A percentile compares a stretch with the other conserved stretches of the same genome.
Evolutionary conservation across 2,888 invertebrate genomes (phyloP).

Genomic region (Branchellion lobata): DNA sequence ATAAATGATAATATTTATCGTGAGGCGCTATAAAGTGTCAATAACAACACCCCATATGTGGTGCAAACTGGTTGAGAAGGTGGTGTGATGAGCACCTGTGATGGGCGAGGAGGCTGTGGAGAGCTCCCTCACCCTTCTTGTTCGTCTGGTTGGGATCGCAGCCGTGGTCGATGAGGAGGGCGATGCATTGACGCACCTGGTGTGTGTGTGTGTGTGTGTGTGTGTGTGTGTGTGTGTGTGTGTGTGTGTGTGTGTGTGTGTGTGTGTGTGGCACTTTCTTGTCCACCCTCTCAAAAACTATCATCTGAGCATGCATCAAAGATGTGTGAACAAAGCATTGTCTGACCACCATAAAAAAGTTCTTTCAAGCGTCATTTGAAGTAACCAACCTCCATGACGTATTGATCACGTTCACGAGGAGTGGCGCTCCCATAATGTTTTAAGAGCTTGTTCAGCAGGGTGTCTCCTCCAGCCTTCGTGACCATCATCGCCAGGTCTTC

Average conservation of each 20-base stretch:
- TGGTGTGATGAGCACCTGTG: slow-evolving; percentile 45
- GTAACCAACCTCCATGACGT: slow-evolving; percentile 48
- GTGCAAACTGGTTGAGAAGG: too few species aligned
- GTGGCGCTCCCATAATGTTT: slow-evolving; percentile 58
- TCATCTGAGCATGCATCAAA: too few species aligned
- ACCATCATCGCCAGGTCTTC: slow-evolving; percentile 49
- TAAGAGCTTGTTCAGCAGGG: slow-evolving; percentile 70
- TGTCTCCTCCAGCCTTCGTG: slow-evolving; percentile 70
- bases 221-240: too few species aligned
- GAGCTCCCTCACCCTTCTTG: slow-evolving; percentile 71
- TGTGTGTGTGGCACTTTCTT: too few species aligned
- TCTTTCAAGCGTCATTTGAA: not conserved
- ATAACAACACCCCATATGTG: too few species aligned
- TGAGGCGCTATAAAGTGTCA: too few species aligned
- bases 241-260: too few species aligned
- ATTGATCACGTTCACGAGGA: slow-evolving; percentile 51
- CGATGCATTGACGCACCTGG: slow-evolving; percentile 56
- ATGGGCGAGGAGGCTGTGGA: slow-evolving; percentile 68
- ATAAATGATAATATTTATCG: too few species aligned
- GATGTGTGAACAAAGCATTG: too few species aligned
- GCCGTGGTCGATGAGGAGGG: slow-evolving; percentile 57
- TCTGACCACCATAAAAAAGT: too few species aligned
- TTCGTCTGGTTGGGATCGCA: slow-evolving; percentile 58
- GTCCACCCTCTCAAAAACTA: not conserved
- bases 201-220: not conserved